phyloP scores from a whole-genome alignment of 2,888 invertebrate genomes.

The Megamerina dolium region DNA sequence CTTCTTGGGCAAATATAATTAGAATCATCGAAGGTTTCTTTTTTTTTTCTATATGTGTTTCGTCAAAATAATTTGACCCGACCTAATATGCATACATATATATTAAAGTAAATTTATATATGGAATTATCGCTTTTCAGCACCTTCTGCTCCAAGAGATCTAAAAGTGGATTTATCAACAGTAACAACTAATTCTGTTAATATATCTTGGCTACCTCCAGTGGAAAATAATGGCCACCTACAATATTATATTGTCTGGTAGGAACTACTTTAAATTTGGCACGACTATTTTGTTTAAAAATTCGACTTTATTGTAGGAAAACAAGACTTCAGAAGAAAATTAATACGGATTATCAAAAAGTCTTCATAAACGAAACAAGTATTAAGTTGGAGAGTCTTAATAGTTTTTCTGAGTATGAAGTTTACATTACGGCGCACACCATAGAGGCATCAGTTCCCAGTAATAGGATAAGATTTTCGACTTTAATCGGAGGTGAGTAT shows the following conservation, averaged over 20 bases:
- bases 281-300: no score
- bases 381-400: slow-evolving; percentile 44
- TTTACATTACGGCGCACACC: slow-evolving; percentile 67
- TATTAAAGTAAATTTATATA: no score
- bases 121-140: slow-evolving; percentile 40
- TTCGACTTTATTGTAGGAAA: no score
- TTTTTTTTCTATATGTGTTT: no score
- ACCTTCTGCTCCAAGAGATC: slow-evolving; percentile 52
- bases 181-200: slow-evolving; percentile 57
- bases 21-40: no score
- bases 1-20: no score
- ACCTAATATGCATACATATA: no score
- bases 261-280: no score
- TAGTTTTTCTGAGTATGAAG: slow-evolving; percentile 61
- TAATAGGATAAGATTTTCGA: slow-evolving; percentile 51
- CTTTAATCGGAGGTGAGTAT: slow-evolving; percentile 54
- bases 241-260: slow-evolving; percentile 61
- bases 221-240: slow-evolving; percentile 64
- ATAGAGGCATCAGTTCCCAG: slow-evolving; percentile 57
- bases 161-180: slow-evolving; percentile 30
- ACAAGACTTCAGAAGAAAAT: no score
- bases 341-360: no score
- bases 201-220: slow-evolving; percentile 61
- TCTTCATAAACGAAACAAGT: no score
- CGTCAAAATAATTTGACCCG: no score